phyloP scores from a whole-genome alignment of 2,113 vertebrate species.

The Chloropsis hardwickii region DNA sequence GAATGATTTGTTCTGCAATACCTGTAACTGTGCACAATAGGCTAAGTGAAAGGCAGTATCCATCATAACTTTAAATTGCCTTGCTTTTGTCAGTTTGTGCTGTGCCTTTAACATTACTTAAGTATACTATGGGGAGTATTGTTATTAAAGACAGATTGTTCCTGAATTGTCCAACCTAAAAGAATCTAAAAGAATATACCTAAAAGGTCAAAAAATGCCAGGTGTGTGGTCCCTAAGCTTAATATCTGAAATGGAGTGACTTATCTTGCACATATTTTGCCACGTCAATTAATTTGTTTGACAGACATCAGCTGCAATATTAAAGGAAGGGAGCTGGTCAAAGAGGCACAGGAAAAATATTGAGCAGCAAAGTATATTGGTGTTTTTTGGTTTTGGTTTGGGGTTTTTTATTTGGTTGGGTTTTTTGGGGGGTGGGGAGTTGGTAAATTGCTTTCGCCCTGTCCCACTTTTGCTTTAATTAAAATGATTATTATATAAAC shows the following conservation, averaged over 20 bases:
- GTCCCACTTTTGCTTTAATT: neutral
- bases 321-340: neutral
- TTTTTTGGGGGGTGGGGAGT: rapidly evolving
- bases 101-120: slow-evolving; percentile 11
- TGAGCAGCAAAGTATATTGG: neutral
- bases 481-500: neutral
- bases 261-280: neutral
- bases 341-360: neutral
- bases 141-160: slow-evolving; percentile 23
- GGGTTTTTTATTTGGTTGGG: too few species aligned
- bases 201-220: neutral
- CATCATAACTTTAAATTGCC: slow-evolving; percentile 34
- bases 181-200: neutral
- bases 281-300: neutral
- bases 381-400: neutral
- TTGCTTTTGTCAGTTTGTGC: slow-evolving; percentile 31
- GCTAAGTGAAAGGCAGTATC: slow-evolving; percentile 11
- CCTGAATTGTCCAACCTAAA: neutral
- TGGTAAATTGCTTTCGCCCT: neutral
- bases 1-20: slow-evolving; percentile 40
- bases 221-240: neutral
- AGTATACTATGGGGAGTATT: neutral
- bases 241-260: neutral
- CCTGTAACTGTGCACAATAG: slow-evolving; percentile 13
- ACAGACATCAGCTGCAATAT: neutral